A percentile compares a stretch with the other conserved stretches of the same genome.
Evolutionary conservation across 2,113 vertebrate genomes (phyloP).

Genomic region (Amblyopsis rosae): DNA sequence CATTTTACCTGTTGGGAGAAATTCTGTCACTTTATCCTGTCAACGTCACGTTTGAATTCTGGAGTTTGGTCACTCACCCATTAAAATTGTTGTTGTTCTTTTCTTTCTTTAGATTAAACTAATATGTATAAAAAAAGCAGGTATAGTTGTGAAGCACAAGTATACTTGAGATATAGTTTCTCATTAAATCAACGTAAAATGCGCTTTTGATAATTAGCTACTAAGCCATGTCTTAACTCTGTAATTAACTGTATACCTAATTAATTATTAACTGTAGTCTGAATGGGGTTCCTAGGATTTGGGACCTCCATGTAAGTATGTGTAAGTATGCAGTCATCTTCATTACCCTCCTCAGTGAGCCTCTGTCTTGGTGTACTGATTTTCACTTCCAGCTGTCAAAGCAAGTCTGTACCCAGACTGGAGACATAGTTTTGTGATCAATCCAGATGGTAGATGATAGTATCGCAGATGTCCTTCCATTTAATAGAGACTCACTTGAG

Average conservation of each 20-base stretch:
- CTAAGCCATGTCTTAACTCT: too few species aligned
- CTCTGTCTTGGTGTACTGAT: constrained; percentile 18
- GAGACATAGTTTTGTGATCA: constrained; percentile 22
- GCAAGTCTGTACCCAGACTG: constrained; percentile 17
- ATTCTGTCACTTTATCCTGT: too few species aligned
- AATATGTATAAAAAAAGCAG: background rate
- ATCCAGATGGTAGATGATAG: constrained; percentile 36
- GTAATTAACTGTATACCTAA: too few species aligned
- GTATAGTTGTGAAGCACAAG: too few species aligned
- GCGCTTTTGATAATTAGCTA: background rate
- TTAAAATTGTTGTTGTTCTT: background rate
- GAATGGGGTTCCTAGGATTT: too few species aligned
- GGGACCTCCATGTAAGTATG: constrained; percentile 10
- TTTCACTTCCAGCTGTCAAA: constrained; percentile 30
- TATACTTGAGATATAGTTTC: too few species aligned
- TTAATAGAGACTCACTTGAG: constrained; percentile 12
- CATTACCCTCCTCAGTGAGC: constrained; percentile 43
- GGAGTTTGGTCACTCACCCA: too few species aligned
- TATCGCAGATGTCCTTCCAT: constrained; percentile 23
- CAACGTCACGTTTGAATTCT: too few species aligned
- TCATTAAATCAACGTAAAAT: background rate
- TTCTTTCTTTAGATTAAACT: background rate
- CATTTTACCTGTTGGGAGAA: too few species aligned
- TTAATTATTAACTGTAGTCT: too few species aligned
- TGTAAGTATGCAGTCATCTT: constrained; percentile 34